phyloP scores from a whole-genome alignment of 2,797 vertebrate species.

The Tokudaia muenninki region DNA sequence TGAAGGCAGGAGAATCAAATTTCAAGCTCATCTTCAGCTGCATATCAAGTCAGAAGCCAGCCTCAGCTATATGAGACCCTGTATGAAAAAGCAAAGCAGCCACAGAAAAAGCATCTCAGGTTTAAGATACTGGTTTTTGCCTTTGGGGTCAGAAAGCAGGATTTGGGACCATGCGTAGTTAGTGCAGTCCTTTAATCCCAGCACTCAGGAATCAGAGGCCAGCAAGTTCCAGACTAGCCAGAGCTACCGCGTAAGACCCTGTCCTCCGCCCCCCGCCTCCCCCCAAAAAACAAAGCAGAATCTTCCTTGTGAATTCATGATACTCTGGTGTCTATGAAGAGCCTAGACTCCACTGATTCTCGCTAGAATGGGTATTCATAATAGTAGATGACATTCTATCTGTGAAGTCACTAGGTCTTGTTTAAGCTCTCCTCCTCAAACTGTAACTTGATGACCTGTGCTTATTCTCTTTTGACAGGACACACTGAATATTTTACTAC shows the following conservation, averaged over 20 bases:
- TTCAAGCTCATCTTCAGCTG: neutral
- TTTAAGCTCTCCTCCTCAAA: conserved; percentile 22
- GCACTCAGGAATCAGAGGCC: too few relatives aligned
- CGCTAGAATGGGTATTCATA: conserved; percentile 51
- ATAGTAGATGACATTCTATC: conserved; percentile 24
- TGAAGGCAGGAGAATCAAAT: neutral
- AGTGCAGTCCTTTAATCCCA: neutral
- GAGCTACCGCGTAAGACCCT: neutral
- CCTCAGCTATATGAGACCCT: neutral
- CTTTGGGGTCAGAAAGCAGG: neutral
- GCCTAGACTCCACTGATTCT: conserved; percentile 25
- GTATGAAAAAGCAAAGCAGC: neutral
- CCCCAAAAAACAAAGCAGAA: conserved; percentile 7
- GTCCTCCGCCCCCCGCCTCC: neutral
- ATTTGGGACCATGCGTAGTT: neutral
- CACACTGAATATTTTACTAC: conserved; percentile 34
- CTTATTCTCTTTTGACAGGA: neutral
- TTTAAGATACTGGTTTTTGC: neutral
- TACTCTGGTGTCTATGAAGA: conserved; percentile 15
- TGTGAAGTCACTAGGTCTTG: conserved; percentile 19
- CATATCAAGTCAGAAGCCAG: neutral
- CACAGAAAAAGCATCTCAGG: neutral
- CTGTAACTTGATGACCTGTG: neutral
- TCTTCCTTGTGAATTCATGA: conserved; percentile 53
- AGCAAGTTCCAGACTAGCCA: neutral